phyloP scores from a whole-genome alignment of 1,140 invertebrate genomes.

The Pseudomyrmex cubaensis region DNA sequence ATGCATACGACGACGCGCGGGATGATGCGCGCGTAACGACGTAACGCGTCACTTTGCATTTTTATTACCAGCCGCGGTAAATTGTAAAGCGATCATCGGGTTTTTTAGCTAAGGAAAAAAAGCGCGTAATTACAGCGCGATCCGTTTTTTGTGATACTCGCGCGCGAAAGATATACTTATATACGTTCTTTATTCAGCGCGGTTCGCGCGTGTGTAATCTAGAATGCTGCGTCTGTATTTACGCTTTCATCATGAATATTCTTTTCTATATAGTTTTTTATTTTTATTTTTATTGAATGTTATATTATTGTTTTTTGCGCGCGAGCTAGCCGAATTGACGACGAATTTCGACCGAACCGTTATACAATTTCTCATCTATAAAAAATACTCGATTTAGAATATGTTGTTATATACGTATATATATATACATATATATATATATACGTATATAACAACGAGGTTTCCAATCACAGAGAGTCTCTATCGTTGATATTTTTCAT shows the following conservation, averaged over 20 bases:
- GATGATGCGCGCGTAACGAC: conserved; percentile 56
- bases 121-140: no score
- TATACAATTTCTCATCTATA: conserved; percentile 13
- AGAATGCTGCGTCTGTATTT: not conserved
- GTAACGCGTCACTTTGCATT: conserved; percentile 60
- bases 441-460: not conserved
- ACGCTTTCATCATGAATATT: conserved; percentile 7
- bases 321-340: conserved; percentile 1
- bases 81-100: not conserved
- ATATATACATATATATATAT: no score
- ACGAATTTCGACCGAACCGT: conserved; percentile 8
- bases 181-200: not conserved
- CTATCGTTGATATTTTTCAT: conserved; percentile 39
- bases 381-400: conserved; percentile 13
- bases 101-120: not conserved
- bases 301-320: not conserved
- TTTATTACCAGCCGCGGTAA: conserved; percentile 13
- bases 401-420: not conserved
- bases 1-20: conserved; percentile 77
- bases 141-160: no score
- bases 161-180: no score
- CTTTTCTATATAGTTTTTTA: no score
- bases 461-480: conserved; percentile 33
- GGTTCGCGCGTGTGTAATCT: not conserved
- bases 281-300: no score